Conservation (phyloP, 2,888 invertebrate genomes). For the Julus scanicus region DNA sequence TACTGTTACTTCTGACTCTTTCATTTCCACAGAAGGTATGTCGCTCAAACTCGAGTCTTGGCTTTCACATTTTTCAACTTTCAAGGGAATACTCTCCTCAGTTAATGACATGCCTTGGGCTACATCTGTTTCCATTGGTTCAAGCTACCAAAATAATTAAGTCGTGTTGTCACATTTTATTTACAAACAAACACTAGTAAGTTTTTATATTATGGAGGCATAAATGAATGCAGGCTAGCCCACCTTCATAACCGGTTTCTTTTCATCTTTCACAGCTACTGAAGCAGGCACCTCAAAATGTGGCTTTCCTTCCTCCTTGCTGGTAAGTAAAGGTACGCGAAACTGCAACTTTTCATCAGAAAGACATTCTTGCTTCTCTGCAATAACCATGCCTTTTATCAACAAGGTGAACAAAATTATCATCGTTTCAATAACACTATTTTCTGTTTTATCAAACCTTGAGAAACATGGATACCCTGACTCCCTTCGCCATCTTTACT, state of each 20-base stretch:
- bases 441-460: neutral
- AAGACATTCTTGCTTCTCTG: constrained; percentile 8
- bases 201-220: too few relatives aligned
- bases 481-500: constrained; percentile 58
- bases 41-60: neutral
- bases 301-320: neutral
- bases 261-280: neutral
- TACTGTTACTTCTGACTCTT: neutral
- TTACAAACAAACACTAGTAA: neutral
- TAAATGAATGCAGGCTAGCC: neutral
- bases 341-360: constrained; percentile 23
- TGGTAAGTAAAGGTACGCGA: constrained; percentile 7
- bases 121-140: constrained; percentile 5
- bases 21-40: neutral
- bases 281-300: neutral
- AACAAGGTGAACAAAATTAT: too few relatives aligned
- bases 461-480: neutral
- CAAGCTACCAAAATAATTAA: neutral
- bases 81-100: neutral
- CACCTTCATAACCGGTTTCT: neutral
- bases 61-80: neutral
- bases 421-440: too few relatives aligned
- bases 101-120: neutral
- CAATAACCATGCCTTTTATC: too few relatives aligned
- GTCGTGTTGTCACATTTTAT: neutral